phyloP scores from a whole-genome alignment of 2,888 invertebrate genomes.

The Agriopis aurantiaria region DNA sequence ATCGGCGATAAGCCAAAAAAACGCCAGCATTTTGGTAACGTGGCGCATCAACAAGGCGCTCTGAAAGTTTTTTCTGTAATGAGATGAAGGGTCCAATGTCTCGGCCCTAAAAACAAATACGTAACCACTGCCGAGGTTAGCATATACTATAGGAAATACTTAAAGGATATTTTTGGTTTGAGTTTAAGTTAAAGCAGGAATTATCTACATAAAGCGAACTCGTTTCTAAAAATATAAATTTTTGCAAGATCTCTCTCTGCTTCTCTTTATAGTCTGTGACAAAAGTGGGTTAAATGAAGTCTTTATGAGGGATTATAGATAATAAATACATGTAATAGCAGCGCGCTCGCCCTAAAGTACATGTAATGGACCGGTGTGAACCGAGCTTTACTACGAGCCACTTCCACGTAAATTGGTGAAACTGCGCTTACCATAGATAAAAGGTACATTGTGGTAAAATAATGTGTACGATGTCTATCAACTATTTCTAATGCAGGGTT shows the following conservation, averaged over 20 bases:
- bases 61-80: too few relatives aligned
- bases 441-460: neutral
- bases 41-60: too few relatives aligned
- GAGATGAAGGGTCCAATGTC: too few relatives aligned
- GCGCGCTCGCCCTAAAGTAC: conserved; percentile 37
- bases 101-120: too few relatives aligned
- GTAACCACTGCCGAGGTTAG: too few relatives aligned
- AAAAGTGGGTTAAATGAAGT: conserved; percentile 61
- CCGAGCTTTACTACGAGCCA: conserved; percentile 23
- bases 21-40: too few relatives aligned
- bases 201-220: neutral
- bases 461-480: neutral
- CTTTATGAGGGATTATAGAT: conserved; percentile 59
- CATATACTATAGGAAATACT: too few relatives aligned
- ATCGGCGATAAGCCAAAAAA: too few relatives aligned
- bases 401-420: conserved; percentile 8
- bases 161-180: too few relatives aligned
- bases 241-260: neutral
- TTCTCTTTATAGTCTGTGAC: neutral
- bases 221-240: neutral
- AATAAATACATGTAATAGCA: conserved; percentile 57
- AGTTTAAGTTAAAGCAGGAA: too few relatives aligned
- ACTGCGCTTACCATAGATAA: neutral
- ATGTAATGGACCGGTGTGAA: conserved; percentile 37
- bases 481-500: too few relatives aligned